Evolutionary conservation across 2,888 invertebrate species (phyloP), one percentile per base, ranked within the genome.

Genomic region (Fragum whitleyi): DNA sequence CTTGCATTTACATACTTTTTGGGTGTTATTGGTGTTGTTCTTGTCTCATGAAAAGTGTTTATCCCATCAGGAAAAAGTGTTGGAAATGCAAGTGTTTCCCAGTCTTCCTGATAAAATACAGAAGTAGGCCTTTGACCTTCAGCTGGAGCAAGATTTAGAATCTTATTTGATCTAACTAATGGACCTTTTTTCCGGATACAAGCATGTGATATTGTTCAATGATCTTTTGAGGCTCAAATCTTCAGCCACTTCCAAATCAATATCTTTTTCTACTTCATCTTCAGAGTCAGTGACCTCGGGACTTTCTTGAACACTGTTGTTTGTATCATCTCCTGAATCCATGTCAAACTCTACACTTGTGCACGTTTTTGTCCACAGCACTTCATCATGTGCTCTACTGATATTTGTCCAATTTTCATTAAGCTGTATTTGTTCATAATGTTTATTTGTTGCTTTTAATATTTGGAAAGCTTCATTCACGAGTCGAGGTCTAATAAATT

Each of bases 81-180:
- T 62, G 79, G 83, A 59, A 83, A 83, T 23, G 79, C 74, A 23
- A 74, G 28, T 39, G 76, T 75, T 62, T 82, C 79, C 74, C 57
- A 75, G 26, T 72, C n/a, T 5, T 59, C 32, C 53, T 78, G 55
- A 55, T 61, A 47, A 51, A 83, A 83, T 23, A 83, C 61, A 32
- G 70, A 77, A 29, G 67, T 74, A 26, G 59, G 71, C 74, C n/a
- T 47, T 42, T 69, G 23, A 26, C 69, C 69, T 42, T 67, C 65
- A 39, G 70, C 74, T 74, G 71, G 74, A 32, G 70, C 70, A 42
- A 79, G 42, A 36, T 74, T 74, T 2, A 74, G 57, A 23, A 74
- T 39, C 28, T 68, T 57, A 55, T 74, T 55, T 23, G 36, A 36
- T 36, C 28, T 51, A 36, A 79, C 67, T 36, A n/a, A 39, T 36